Base-by-base conservation (phyloP, 2,797 vertebrate species). In the Xenopus petersii region DNA sequence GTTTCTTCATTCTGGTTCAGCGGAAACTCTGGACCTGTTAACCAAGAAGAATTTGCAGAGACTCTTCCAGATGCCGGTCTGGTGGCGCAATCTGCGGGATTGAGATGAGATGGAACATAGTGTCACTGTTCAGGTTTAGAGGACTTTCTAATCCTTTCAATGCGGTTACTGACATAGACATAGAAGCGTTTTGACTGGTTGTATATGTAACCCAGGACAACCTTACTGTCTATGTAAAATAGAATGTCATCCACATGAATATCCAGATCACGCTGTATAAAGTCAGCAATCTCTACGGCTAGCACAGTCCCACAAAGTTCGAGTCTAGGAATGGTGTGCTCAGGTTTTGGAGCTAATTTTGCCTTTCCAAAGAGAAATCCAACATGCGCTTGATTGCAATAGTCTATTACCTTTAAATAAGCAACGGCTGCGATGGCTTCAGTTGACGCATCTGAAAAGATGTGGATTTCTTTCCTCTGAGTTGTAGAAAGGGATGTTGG, bases 121-220 rank as follows among this genome's bases (percentile, higher is more conserved):
- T 55, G 51, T 2, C 54, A 56, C 16, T 56, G 54, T 56, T 56
- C 12, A 56, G 54, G 54, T 15, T n/a, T 15, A n/a, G 54, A 15
- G 54, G 54, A 56, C 15, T 2, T 15, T 13, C 54, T 56, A 13
- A 56, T 56, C 16, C 54, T 56, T n/a, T 15, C 6, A 6, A 56
- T n/a, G 1, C 54, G 54, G 15, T 61, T 61, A 10, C 12, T 12
- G 24, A 64, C 61, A 26, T 63, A 64, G 10, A 64, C 61, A 64
- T 11, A 64, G 15, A 64, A 64, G 8, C 24, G 12, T 36, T 15
- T 64, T 15, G 61, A 36, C 13, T 36, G 10, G 15, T 64, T 64
- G 26, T 15, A 64, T 11, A 64, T 64, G 30, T 64, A 64, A 12
- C 61, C 61, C 36, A 64, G 15, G 10, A 64, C 61, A 3, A 64